phyloP scores from a whole-genome alignment of 2,888 invertebrate species.

The Resseliella maxima region DNA sequence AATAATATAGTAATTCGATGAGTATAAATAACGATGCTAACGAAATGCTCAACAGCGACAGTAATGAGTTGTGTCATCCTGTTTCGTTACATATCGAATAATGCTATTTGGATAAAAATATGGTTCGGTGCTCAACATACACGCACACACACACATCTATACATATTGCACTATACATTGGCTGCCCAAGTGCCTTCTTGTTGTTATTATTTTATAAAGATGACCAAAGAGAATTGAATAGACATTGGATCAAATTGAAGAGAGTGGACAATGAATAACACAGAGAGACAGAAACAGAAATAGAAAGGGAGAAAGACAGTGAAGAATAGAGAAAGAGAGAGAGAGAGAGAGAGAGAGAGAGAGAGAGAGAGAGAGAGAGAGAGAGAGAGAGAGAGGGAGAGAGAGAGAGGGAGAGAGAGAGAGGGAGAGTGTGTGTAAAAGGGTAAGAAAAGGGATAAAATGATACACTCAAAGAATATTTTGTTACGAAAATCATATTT shows the following conservation, averaged over 20 bases:
- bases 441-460: too few relatives aligned
- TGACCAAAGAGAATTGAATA: not conserved
- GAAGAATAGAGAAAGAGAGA: not conserved
- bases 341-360: not conserved
- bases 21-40: constrained; percentile 21
- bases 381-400: too few relatives aligned
- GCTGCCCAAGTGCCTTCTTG: too few relatives aligned
- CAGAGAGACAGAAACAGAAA: not conserved
- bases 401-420: too few relatives aligned
- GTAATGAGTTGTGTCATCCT: not conserved
- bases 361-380: not conserved
- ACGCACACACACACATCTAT: not conserved
- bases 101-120: not conserved
- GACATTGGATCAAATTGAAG: not conserved
- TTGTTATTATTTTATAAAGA: not conserved
- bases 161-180: too few relatives aligned
- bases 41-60: constrained; percentile 30
- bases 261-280: not conserved
- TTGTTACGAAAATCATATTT: not conserved
- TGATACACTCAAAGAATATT: not conserved
- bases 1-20: constrained; percentile 50
- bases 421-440: too few relatives aligned
- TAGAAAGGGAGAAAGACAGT: not conserved
- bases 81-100: not conserved
- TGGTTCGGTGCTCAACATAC: not conserved